Evolutionary conservation across 2,888 invertebrate genomes (phyloP).

Genomic region (Leptura quadrifasciata): DNA sequence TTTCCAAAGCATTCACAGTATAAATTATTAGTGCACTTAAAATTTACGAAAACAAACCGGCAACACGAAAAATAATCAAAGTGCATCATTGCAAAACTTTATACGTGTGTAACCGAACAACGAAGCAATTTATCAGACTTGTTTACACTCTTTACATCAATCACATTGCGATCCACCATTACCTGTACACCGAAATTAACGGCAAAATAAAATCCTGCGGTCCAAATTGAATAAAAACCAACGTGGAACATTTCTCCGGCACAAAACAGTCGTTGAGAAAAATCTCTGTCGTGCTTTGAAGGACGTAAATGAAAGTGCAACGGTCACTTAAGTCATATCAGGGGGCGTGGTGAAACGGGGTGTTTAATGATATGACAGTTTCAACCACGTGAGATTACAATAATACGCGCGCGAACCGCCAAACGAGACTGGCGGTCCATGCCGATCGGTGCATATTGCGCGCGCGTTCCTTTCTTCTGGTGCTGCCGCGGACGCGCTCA

Average conservation of each 20-base stretch:
- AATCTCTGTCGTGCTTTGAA: not conserved
- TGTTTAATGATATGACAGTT: constrained; percentile 52
- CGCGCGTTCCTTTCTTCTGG: constrained; percentile 53
- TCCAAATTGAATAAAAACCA: not conserved
- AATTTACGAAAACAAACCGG: not conserved
- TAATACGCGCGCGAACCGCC: constrained; percentile 57
- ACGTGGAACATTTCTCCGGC: not conserved
- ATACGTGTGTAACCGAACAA: not conserved
- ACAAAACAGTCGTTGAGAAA: not conserved
- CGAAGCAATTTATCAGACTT: not conserved
- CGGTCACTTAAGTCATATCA: constrained; percentile 11
- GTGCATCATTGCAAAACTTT: not conserved
- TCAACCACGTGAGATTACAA: constrained; percentile 57
- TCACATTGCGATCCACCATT: constrained; percentile 2
- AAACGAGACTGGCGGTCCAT: constrained; percentile 58
- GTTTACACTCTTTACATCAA: not conserved
- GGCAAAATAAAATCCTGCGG: not conserved
- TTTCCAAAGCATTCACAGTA: not conserved
- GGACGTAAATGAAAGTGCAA: constrained; percentile 10
- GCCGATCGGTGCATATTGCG: constrained; percentile 51
- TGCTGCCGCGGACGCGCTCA: constrained; percentile 52
- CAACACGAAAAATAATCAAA: not conserved
- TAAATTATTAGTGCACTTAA: not conserved
- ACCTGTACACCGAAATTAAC: not conserved
- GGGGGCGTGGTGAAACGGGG: constrained; percentile 50